Evolutionary conservation across 2,113 vertebrate species (phyloP).

Genomic region (Scomber colias): DNA sequence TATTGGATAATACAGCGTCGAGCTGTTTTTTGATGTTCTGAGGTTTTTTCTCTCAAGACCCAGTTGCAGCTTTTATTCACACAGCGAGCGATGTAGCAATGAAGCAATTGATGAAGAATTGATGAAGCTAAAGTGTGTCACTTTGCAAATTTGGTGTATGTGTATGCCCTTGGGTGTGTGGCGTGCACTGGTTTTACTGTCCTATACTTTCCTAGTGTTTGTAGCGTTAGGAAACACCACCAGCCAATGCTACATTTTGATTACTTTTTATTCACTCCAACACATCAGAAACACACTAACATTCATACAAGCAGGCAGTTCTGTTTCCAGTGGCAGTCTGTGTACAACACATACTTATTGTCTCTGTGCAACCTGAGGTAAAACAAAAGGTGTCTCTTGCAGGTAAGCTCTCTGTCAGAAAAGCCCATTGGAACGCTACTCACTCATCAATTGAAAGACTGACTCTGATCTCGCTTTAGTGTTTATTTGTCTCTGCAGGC

Average conservation of each 20-base stretch:
- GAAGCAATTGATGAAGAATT: constrained; percentile 56
- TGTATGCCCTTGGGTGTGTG: constrained; percentile 8
- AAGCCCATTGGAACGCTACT: neutral
- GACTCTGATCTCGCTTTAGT: constrained; percentile 18
- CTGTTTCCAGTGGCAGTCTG: neutral
- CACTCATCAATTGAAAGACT: constrained; percentile 1
- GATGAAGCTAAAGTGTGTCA: constrained; percentile 56
- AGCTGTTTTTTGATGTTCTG: constrained; percentile 54
- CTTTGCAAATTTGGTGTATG: constrained; percentile 37
- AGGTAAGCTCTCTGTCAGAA: constrained; percentile 16
- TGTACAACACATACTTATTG: neutral
- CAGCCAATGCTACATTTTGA: neutral
- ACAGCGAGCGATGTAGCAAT: neutral
- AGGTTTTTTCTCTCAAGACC: constrained; percentile 46
- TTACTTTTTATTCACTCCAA: neutral
- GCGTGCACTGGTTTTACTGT: constrained; percentile 3
- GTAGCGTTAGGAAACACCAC: constrained; percentile 17
- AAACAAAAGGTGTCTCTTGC: constrained; percentile 17
- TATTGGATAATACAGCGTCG: constrained; percentile 38
- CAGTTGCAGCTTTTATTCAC: constrained; percentile 34
- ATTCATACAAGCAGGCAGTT: neutral
- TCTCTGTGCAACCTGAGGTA: neutral
- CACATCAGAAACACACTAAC: constrained; percentile 20
- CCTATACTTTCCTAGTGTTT: neutral
- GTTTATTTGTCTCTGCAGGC: constrained; percentile 27